Evolutionary conservation across 2,113 vertebrate genomes (phyloP).

Genomic region (Tursiops truncatus): DNA sequence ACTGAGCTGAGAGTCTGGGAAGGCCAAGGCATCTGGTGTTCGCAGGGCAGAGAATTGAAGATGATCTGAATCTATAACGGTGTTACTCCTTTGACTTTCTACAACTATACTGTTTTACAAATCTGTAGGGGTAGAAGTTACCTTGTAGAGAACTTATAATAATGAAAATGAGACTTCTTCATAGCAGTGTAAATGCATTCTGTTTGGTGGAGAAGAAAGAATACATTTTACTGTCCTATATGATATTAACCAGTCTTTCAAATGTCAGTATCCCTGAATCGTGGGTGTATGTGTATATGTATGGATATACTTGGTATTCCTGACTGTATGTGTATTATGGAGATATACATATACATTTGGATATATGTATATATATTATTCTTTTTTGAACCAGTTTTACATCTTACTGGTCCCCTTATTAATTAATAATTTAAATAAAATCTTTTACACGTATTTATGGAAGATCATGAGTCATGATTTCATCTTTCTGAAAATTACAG

Average conservation of each 20-base stretch:
- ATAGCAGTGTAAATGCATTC: not conserved
- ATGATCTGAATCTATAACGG: not conserved
- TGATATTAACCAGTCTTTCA: not conserved
- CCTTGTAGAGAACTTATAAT: not conserved
- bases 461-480: not conserved
- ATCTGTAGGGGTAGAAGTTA: not conserved
- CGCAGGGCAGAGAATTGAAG: not conserved
- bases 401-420: not conserved
- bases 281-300: not conserved
- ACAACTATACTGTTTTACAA: not conserved
- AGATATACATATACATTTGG: too few species aligned
- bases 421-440: constrained; percentile 1
- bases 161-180: not conserved
- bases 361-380: not conserved
- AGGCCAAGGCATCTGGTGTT: not conserved
- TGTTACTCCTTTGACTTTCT: not conserved
- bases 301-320: not conserved
- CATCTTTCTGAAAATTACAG: not conserved
- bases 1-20: not conserved
- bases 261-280: not conserved
- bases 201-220: not conserved
- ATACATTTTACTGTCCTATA: not conserved
- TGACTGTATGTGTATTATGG: not conserved
- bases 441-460: not conserved
- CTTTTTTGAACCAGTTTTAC: not conserved